Evolutionary conservation across 1,140 invertebrate genomes (phyloP).

Genomic region (Ruditapes philippinarum): DNA sequence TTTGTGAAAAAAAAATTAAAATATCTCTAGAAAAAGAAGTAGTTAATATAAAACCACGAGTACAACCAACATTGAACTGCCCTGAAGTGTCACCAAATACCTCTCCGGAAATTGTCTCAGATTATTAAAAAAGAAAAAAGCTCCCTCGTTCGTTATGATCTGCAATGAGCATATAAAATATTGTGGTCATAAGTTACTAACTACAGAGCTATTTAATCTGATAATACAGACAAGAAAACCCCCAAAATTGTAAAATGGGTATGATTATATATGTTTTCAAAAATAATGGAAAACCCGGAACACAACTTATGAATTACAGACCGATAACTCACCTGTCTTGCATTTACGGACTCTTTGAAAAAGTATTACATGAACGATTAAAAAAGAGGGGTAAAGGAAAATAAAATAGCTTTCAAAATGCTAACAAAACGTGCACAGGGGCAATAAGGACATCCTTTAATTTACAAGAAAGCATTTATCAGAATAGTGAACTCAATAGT

Average conservation of each 20-base stretch:
- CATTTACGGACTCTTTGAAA: constrained; percentile 4
- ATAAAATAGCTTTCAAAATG: not conserved
- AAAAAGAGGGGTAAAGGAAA: not conserved
- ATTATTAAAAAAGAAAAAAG: not conserved
- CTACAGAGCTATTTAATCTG: not conserved
- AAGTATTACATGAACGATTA: not conserved
- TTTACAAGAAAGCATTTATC: not conserved
- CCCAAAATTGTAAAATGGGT: not conserved
- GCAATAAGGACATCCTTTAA: not conserved
- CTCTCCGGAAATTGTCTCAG: not conserved
- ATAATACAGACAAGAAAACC: not conserved
- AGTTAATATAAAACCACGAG: too few relatives aligned
- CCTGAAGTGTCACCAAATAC: not conserved
- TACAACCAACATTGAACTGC: too few relatives aligned
- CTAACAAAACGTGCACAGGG: not conserved
- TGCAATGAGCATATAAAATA: not conserved
- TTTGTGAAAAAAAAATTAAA: not conserved
- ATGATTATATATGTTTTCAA: not conserved
- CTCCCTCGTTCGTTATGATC: not conserved
- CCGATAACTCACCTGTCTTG: not conserved
- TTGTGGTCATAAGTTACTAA: not conserved
- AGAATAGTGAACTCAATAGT: not conserved
- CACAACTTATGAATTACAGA: not conserved
- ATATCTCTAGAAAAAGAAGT: too few relatives aligned
- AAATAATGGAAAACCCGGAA: not conserved